Conservation (phyloP, 2,797 vertebrate species). For the Bufotes viridis region DNA sequence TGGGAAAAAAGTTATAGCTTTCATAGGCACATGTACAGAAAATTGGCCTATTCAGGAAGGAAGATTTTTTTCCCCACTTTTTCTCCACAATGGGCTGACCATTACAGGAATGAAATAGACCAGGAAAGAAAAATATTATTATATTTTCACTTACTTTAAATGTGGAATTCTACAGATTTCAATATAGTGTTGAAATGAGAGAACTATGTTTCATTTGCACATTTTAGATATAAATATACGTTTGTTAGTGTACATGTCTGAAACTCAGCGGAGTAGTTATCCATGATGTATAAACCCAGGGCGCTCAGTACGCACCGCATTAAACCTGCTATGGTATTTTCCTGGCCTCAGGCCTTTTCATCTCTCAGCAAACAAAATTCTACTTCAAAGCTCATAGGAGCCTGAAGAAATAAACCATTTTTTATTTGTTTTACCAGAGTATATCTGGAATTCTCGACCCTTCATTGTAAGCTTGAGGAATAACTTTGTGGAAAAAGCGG, state of each 20-base stretch:
- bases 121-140: too few relatives aligned
- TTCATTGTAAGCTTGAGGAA: not conserved
- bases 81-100: too few relatives aligned
- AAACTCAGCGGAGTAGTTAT: slow-evolving; percentile 10
- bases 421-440: slow-evolving; percentile 14
- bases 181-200: not conserved
- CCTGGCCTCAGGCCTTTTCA: slow-evolving; percentile 31
- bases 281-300: slow-evolving; percentile 34
- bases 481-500: not conserved
- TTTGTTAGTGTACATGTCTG: slow-evolving; percentile 1
- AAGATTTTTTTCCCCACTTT: too few relatives aligned
- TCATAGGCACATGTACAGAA: too few relatives aligned
- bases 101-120: too few relatives aligned
- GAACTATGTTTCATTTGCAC: not conserved
- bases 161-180: not conserved
- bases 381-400: slow-evolving; percentile 46
- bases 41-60: too few relatives aligned
- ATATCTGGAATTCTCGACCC: slow-evolving; percentile 17
- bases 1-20: too few relatives aligned
- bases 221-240: not conserved
- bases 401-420: slow-evolving; percentile 40
- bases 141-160: not conserved
- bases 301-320: not conserved
- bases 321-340: slow-evolving; percentile 42
- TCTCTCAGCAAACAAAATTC: slow-evolving; percentile 50